Evolutionary conservation across 1,140 invertebrate genomes (phyloP).

Genomic region (Bilobella aurantiaca): DNA sequence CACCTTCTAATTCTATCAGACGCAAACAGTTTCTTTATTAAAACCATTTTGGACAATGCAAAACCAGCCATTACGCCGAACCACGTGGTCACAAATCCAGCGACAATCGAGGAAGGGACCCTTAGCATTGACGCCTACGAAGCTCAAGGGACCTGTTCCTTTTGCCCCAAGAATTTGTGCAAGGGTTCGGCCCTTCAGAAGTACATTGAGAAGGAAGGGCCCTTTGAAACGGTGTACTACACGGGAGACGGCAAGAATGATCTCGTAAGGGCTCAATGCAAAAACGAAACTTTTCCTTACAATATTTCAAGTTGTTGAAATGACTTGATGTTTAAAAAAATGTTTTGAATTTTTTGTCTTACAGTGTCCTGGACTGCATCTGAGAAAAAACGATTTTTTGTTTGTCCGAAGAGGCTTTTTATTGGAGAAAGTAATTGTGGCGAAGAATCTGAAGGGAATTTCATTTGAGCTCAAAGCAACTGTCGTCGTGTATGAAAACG

Average conservation of each 20-base stretch:
- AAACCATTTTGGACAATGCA: constrained; percentile 10
- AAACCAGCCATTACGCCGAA: constrained; percentile 25
- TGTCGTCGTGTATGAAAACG: constrained; percentile 23
- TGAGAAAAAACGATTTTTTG: constrained; percentile 22
- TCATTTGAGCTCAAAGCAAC: constrained; percentile 16
- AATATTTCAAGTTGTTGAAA: too few species aligned
- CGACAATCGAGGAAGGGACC: neutral
- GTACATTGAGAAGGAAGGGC: constrained; percentile 26
- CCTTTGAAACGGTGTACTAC: constrained; percentile 27
- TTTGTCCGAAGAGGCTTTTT: constrained; percentile 27
- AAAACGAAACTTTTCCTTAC: too few species aligned
- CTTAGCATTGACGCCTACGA: constrained; percentile 28
- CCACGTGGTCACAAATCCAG: constrained; percentile 23
- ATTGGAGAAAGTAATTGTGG: constrained; percentile 23
- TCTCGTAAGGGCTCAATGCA: constrained; percentile 9
- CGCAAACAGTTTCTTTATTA: constrained; percentile 31
- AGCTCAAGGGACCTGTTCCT: constrained; percentile 10
- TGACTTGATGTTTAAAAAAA: neutral
- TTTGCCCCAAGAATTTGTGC: constrained; percentile 31
- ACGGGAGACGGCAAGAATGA: constrained; percentile 33
- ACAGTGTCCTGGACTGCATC: constrained; percentile 18
- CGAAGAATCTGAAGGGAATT: constrained; percentile 14
- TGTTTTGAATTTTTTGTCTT: neutral
- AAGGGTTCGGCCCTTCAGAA: constrained; percentile 25
- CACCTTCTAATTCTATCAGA: constrained; percentile 26